Conservation (phyloP, 2,113 vertebrate species). For the Atractosteus spatula region DNA sequence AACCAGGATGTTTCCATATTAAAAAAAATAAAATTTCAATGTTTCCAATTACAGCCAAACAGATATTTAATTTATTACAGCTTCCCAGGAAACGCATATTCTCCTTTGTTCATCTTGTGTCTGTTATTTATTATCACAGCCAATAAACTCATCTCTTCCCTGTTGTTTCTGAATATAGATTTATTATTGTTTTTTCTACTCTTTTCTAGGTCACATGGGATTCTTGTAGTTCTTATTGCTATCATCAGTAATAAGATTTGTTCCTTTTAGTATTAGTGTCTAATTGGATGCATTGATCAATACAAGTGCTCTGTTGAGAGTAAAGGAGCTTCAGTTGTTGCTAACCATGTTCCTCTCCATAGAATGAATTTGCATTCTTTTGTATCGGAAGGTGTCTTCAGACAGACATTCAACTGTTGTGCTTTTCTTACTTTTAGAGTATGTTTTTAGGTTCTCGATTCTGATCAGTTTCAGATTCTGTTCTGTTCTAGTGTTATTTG, state of each 20-base stretch:
- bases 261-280: constrained; percentile 52
- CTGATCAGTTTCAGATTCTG: too few relatives aligned
- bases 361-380: too few relatives aligned
- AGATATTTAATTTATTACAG: constrained; percentile 7
- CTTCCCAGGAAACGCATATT: background rate
- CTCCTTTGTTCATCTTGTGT: background rate
- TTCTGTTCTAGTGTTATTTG: too few relatives aligned
- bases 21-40: background rate
- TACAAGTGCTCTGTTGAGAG: background rate
- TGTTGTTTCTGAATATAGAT: background rate
- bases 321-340: too few relatives aligned
- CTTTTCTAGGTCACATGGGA: background rate
- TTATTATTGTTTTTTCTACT: background rate
- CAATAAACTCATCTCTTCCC: background rate
- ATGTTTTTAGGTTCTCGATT: background rate
- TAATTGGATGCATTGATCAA: constrained; percentile 28
- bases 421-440: background rate
- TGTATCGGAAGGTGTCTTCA: too few relatives aligned
- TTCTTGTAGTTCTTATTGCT: constrained; percentile 7
- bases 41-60: background rate
- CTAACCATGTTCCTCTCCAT: too few relatives aligned
- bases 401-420: too few relatives aligned
- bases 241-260: constrained; percentile 28
- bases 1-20: background rate
- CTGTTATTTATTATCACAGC: background rate